These are phyloP conservation scores for Fabriciana adippe DNA, from an alignment of 2,888 invertebrate species.

Conservation along the genomic window DNA sequence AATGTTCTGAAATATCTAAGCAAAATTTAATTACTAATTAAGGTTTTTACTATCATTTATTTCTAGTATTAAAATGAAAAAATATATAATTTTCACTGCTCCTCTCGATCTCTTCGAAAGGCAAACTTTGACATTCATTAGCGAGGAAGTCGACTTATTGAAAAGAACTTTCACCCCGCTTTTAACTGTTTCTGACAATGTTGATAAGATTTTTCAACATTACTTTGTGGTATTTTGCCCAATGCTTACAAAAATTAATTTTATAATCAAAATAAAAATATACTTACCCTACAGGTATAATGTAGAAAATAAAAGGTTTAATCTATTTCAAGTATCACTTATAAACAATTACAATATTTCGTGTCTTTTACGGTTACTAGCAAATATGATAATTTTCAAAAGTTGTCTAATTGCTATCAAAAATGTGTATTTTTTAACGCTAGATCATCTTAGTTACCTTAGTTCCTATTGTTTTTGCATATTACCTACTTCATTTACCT, in stretches of 20 bases:
- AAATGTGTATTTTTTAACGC: background rate
- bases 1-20: background rate
- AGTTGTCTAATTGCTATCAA: background rate
- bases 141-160: constrained; percentile 25
- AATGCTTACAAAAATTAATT: background rate
- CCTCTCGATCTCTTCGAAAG: constrained; percentile 11
- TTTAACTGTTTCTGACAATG: constrained; percentile 14
- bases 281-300: background rate
- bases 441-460: too few species aligned
- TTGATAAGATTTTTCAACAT: constrained; percentile 18
- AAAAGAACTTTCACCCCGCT: constrained; percentile 22
- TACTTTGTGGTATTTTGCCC: constrained; percentile 13
- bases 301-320: too few species aligned
- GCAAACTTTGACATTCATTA: constrained; percentile 31
- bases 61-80: constrained; percentile 1
- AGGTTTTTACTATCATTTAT: background rate
- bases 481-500: too few species aligned
- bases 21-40: constrained; percentile 1
- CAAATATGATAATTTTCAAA: too few species aligned
- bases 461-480: too few species aligned
- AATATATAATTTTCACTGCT: constrained; percentile 23
- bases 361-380: too few species aligned
- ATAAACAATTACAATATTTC: too few species aligned
- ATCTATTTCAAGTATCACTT: too few species aligned
- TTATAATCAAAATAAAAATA: background rate